A percentile compares a stretch with the other conserved stretches of the same genome.
Evolutionary conservation across 2,113 vertebrate genomes (phyloP).

Genomic region (Hippocampus barbouri): DNA sequence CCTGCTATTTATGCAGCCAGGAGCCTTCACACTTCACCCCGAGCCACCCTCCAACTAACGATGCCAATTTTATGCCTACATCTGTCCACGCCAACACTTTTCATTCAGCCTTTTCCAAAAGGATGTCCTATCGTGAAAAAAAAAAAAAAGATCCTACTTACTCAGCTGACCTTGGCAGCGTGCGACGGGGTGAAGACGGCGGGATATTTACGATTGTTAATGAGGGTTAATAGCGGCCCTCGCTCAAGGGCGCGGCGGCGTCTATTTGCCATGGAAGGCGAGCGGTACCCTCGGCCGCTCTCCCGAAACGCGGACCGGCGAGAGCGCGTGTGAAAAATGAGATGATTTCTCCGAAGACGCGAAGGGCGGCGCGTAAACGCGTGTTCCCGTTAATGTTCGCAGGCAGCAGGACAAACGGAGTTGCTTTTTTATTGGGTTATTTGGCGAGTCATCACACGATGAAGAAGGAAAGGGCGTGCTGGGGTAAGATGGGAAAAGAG

Average conservation of each 20-base stretch:
- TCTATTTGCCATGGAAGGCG: slow-evolving; percentile 32
- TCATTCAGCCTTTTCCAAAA: background rate
- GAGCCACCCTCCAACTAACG: background rate
- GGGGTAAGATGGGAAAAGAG: background rate
- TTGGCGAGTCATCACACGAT: slow-evolving; percentile 62
- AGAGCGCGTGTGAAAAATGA: slow-evolving; percentile 35
- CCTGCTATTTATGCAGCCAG: background rate
- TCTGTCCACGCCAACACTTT: background rate
- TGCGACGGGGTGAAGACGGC: slow-evolving; percentile 20
- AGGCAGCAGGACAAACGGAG: slow-evolving; percentile 45
- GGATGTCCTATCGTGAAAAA: background rate
- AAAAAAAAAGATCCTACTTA: background rate
- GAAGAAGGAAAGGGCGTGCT: slow-evolving; percentile 64
- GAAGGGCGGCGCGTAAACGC: slow-evolving; percentile 29
- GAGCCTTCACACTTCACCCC: background rate
- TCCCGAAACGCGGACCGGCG: slow-evolving; percentile 9
- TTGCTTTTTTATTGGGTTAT: slow-evolving; percentile 27
- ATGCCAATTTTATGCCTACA: background rate
- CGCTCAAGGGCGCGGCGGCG: slow-evolving; percentile 25
- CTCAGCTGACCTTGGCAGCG: slow-evolving; percentile 27
- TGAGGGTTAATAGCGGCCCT: slow-evolving; percentile 40
- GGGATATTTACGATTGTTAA: slow-evolving; percentile 40
- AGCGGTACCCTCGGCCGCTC: slow-evolving; percentile 41
- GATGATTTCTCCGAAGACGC: slow-evolving; percentile 49
- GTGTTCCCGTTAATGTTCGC: slow-evolving; percentile 53